Percentiles rank a stretch among this genome's conserved stretches.
Evolutionary conservation across 2,113 vertebrate species (phyloP).

Genomic region (Phrynosoma blainvillii): DNA sequence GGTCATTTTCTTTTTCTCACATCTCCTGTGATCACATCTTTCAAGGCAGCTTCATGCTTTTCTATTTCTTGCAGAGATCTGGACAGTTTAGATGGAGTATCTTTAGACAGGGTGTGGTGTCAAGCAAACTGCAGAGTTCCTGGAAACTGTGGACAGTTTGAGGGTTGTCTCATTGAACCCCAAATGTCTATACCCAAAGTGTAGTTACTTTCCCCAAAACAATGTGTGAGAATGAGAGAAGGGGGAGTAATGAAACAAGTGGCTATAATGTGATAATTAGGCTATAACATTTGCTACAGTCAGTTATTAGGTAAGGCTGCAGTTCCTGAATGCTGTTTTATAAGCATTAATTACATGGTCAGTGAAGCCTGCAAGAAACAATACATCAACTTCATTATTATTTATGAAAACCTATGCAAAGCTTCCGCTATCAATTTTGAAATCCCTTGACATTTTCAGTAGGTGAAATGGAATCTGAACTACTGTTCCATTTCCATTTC

Average conservation of each 20-base stretch:
- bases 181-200: background rate
- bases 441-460: background rate
- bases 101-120: background rate
- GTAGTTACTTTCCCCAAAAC: constrained; percentile 57
- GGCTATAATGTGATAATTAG: constrained; percentile 56
- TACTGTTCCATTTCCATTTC: background rate
- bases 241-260: constrained; percentile 31
- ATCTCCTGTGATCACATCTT: too few relatives aligned
- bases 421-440: constrained; percentile 42
- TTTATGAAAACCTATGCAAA: constrained; percentile 47
- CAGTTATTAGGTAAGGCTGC: constrained; percentile 58
- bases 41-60: background rate
- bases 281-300: constrained; percentile 65
- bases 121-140: background rate
- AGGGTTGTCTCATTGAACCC: background rate
- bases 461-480: background rate
- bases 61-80: background rate
- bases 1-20: background rate
- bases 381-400: constrained; percentile 36
- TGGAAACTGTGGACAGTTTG: background rate
- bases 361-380: constrained; percentile 57
- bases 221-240: background rate
- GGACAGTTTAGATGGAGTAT: background rate
- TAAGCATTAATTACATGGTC: constrained; percentile 56
- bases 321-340: background rate